Percentiles rank a stretch among this genome's conserved stretches.
Evolutionary conservation across 2,888 invertebrate species (phyloP).

Genomic region (Cryptosula pallasiana): DNA sequence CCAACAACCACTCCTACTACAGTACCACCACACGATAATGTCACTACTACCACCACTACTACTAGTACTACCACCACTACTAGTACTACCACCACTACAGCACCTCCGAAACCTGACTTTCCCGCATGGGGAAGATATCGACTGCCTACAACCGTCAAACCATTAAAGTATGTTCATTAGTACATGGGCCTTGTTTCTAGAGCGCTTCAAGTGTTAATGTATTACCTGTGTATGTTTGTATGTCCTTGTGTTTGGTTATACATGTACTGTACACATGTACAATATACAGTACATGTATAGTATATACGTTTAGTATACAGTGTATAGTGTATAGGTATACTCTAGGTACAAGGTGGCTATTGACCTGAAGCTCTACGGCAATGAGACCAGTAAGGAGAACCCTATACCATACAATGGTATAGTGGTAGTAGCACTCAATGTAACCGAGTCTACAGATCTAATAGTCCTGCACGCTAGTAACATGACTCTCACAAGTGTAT

Average conservation of each 20-base stretch:
- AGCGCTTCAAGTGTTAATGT: too few relatives aligned
- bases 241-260: too few relatives aligned
- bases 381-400: not conserved
- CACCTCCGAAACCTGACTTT: not conserved
- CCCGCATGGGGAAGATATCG: not conserved
- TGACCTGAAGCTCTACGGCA: not conserved
- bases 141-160: not conserved
- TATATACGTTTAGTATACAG: too few relatives aligned
- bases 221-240: too few relatives aligned
- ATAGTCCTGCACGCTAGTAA: conserved; percentile 50
- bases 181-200: too few relatives aligned
- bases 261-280: too few relatives aligned
- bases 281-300: too few relatives aligned
- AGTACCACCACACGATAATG: too few relatives aligned
- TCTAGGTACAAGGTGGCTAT: not conserved
- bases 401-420: conserved; percentile 59
- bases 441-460: conserved; percentile 40
- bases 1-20: too few relatives aligned
- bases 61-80: not conserved
- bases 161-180: not conserved
- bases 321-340: too few relatives aligned
- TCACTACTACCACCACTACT: too few relatives aligned
- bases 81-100: not conserved
- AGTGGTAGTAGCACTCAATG: conserved; percentile 39
- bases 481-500: conserved; percentile 60